A percentile compares a stretch with the other conserved stretches of the same genome.
phyloP scores from a whole-genome alignment of 2,888 invertebrate species.

The Mamestra brassicae region DNA sequence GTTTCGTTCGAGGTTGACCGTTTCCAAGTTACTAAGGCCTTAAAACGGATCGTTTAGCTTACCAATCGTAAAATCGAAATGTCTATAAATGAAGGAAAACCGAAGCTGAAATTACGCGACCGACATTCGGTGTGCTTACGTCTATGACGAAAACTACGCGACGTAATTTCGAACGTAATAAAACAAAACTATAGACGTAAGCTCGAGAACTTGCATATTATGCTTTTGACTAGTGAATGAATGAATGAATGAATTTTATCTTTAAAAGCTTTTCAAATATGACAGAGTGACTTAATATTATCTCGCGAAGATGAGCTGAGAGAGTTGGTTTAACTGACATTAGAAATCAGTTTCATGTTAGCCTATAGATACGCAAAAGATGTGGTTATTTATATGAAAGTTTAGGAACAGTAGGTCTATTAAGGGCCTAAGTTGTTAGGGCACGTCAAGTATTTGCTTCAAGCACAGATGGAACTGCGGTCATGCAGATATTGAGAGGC shows the following conservation, averaged over 20 bases:
- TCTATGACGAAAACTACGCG: not conserved
- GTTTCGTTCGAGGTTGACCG: conserved; percentile 49
- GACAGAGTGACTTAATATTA: not conserved
- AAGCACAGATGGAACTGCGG: not conserved
- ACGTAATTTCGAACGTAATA: not conserved
- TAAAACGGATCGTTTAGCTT: conserved; percentile 35
- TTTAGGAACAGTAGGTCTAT: not conserved
- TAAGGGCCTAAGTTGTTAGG: not conserved
- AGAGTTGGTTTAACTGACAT: not conserved
- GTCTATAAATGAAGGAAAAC: not conserved
- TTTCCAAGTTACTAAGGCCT: conserved; percentile 12
- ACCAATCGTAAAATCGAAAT: conserved; percentile 9
- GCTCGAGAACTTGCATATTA: not conserved
- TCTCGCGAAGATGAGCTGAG: not conserved
- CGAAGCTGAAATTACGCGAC: not conserved
- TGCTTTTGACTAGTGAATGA: not conserved
- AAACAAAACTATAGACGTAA: not conserved
- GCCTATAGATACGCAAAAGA: not conserved
- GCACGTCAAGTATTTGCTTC: not conserved
- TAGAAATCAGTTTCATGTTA: conserved; percentile 27
- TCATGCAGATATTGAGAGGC: conserved; percentile 8
- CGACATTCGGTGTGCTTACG: not conserved
- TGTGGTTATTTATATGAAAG: conserved; percentile 14
- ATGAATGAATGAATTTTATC: not conserved
- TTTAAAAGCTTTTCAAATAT: not conserved